phyloP scores from a whole-genome alignment of 2,888 invertebrate genomes.

The Drosophila seclusa region DNA sequence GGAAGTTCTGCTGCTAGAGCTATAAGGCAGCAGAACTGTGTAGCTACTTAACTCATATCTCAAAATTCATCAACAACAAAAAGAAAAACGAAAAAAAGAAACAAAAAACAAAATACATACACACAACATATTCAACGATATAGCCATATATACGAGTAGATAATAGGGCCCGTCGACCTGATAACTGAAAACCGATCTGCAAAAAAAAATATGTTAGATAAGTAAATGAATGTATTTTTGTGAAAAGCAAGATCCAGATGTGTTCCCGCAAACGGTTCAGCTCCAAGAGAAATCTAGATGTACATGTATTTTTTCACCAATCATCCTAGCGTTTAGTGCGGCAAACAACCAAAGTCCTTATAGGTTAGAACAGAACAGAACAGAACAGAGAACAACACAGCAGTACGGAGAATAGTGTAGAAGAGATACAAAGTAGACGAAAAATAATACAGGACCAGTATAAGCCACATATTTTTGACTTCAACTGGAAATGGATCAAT shows the following conservation, averaged over 20 bases:
- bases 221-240: constrained; percentile 42
- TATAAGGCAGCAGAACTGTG: constrained; percentile 81
- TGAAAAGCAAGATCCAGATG: constrained; percentile 31
- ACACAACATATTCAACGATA: constrained; percentile 71
- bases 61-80: constrained; percentile 52
- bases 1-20: constrained; percentile 85
- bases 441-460: constrained; percentile 28
- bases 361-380: constrained; percentile 64
- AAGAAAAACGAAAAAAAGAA: neutral
- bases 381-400: constrained; percentile 15
- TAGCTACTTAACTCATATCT: constrained; percentile 60
- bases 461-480: constrained; percentile 55
- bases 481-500: constrained; percentile 45
- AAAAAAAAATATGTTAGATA: constrained; percentile 15
- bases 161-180: constrained; percentile 46
- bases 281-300: constrained; percentile 47
- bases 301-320: constrained; percentile 77
- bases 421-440: neutral
- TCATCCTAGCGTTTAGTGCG: constrained; percentile 77
- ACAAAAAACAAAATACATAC: neutral
- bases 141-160: constrained; percentile 63
- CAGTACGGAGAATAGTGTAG: constrained; percentile 16
- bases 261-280: constrained; percentile 15
- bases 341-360: constrained; percentile 82
- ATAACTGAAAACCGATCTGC: constrained; percentile 31